Evolutionary conservation across 92 coral and sea anemone genomes (phyloP), one percentile per base, ranked within the genome.

Genomic region (Galaxea fascicularis): DNA sequence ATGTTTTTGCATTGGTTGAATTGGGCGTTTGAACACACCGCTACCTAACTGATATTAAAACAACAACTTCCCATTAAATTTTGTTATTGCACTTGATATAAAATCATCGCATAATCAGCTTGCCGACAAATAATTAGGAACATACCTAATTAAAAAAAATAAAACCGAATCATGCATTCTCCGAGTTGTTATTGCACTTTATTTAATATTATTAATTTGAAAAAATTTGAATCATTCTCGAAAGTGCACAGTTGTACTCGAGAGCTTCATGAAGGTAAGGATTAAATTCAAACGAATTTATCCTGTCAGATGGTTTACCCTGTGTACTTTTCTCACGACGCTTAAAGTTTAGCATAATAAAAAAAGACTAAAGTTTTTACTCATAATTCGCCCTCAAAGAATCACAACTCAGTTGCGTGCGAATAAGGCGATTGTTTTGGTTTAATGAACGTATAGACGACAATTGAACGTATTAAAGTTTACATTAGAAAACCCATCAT

Each of bases 101-200:
- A 35, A 35, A 35, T 35, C 6, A 35, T 35, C 41, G 3, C 41
- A 35, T 6, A 35, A 35, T 35, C 2, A 27, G 16, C 78, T 73
- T 27, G 59, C 64, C 53, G 69, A 76, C 31, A 76, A 25, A 76
- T 30, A 30, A 76, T 52, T 57, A 31, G 68, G n/a, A 22, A 21
- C 26, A 76, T n/a, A 58, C 54, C 58, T 58, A 30, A 76, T 59
- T 76, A n/a, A n/a, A n/a, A n/a, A n/a, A n/a, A n/a, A n/a, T n/a
- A n/a, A n/a, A n/a, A n/a, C n/a, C n/a, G n/a, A n/a, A n/a, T n/a
- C n/a, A n/a, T n/a, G n/a, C n/a, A n/a, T n/a, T n/a, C n/a, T n/a
- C n/a, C n/a, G n/a, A n/a, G n/a, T n/a, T n/a, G n/a, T n/a, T n/a
- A n/a, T n/a, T n/a, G n/a, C n/a, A n/a, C n/a, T n/a, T n/a, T n/a